Percentiles rank a stretch among this genome's conserved stretches.
These are phyloP conservation scores for Agrotis clavis DNA, from an alignment of 2,888 invertebrate species.

Conservation along the genomic window DNA sequence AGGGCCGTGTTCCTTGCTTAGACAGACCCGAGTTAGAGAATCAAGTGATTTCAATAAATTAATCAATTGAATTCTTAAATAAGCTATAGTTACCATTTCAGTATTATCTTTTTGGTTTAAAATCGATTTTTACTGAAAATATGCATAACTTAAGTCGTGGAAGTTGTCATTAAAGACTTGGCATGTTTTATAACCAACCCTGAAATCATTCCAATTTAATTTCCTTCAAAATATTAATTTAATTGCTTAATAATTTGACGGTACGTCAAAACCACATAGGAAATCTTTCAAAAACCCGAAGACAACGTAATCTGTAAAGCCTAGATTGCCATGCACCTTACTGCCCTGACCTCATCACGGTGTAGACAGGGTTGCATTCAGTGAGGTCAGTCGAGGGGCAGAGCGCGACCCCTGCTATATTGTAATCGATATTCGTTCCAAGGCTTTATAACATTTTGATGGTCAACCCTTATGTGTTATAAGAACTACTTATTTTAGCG, in stretches of 20 bases:
- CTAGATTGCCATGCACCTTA: slow-evolving; percentile 14
- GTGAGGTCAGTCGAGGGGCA: slow-evolving; percentile 61
- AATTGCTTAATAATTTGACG: too few relatives aligned
- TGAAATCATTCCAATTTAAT: too few relatives aligned
- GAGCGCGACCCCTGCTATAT: slow-evolving; percentile 46
- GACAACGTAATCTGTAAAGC: slow-evolving; percentile 1
- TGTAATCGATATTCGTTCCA: slow-evolving; percentile 58
- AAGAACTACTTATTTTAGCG: neutral
- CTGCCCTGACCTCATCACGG: slow-evolving; percentile 28
- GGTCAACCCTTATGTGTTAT: neutral
- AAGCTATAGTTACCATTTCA: neutral
- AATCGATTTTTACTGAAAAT: neutral
- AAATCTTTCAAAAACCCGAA: neutral
- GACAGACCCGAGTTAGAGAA: neutral
- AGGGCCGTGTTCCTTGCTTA: too few relatives aligned
- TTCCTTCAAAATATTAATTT: too few relatives aligned
- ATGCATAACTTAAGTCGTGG: neutral
- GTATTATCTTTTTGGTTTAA: neutral
- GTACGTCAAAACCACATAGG: neutral
- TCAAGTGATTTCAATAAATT: neutral
- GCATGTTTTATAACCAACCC: too few relatives aligned
- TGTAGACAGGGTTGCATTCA: slow-evolving; percentile 61
- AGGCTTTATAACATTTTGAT: slow-evolving; percentile 24
- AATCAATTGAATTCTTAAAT: neutral
- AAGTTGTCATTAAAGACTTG: neutral